A percentile compares a stretch with the other conserved stretches of the same genome.
These are phyloP conservation scores for Epirrhoe tristata DNA, from an alignment of 2,888 invertebrate species.

Conservation along the genomic window DNA sequence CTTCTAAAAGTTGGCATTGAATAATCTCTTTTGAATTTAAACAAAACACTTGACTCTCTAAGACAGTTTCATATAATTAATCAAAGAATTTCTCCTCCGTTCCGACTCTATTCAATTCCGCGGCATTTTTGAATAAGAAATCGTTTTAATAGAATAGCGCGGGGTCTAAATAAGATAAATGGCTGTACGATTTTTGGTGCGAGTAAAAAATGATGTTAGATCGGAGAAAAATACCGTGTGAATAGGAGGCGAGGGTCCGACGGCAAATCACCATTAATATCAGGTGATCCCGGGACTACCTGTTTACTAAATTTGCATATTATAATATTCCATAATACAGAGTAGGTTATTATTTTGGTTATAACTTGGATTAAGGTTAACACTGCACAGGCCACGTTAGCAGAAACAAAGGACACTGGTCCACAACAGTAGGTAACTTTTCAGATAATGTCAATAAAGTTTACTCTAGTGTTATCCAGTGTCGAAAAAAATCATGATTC, in stretches of 20 bases:
- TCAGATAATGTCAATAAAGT: no score
- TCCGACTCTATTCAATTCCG: conserved; percentile 66
- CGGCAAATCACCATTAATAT: conserved; percentile 51
- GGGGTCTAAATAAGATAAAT: conserved; percentile 60
- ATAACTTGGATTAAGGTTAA: no score
- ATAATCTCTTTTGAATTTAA: conserved; percentile 54
- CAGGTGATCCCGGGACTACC: conserved; percentile 46
- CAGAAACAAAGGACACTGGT: no score
- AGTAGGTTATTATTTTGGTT: no score
- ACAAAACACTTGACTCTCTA: conserved; percentile 58
- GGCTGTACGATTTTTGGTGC: conserved; percentile 55
- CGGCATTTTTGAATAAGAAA: conserved; percentile 68
- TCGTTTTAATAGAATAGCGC: conserved; percentile 67
- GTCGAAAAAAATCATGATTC: no score
- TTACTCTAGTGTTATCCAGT: no score
- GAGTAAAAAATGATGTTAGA: conserved; percentile 57
- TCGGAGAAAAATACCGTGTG: conserved; percentile 53
- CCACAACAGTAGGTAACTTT: no score
- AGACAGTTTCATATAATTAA: conserved; percentile 60
- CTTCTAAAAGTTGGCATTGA: conserved; percentile 48
- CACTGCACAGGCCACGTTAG: no score
- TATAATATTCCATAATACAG: no score
- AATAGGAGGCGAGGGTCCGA: conserved; percentile 50
- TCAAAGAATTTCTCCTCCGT: conserved; percentile 54
- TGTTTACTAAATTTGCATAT: conserved; percentile 29